These are phyloP conservation scores for Eira barbara DNA, from an alignment of 2,113 vertebrate species.

Conservation along the genomic window DNA sequence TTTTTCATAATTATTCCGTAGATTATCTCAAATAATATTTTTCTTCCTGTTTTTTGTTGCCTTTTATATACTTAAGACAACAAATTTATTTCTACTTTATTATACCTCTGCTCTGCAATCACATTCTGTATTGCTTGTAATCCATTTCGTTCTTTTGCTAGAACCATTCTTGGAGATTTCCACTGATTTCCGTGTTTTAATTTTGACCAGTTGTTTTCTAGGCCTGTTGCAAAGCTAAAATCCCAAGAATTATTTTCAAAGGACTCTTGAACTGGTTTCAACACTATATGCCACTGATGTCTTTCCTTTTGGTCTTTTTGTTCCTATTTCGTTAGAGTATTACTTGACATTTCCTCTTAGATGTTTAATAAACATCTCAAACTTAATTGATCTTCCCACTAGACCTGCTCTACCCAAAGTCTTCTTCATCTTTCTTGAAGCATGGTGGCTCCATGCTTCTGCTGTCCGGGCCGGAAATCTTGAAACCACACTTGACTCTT, in stretches of 20 bases:
- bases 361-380: neutral
- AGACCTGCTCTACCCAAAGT: neutral
- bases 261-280: neutral
- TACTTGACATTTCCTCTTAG: neutral
- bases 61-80: neutral
- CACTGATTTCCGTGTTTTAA: constrained; percentile 15
- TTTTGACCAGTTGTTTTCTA: neutral
- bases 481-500: neutral
- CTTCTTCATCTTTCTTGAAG: neutral
- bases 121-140: neutral
- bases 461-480: neutral
- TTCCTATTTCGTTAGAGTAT: neutral
- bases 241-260: constrained; percentile 30
- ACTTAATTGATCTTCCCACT: neutral
- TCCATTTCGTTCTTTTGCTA: neutral
- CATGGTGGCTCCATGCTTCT: neutral
- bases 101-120: neutral
- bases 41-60: neutral
- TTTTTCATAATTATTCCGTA: neutral
- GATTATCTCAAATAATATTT: neutral
- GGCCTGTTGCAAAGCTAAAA: neutral
- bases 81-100: neutral
- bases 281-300: neutral
- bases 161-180: neutral
- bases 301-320: constrained; percentile 1